Base-by-base conservation (phyloP, 2,113 vertebrate species). In the Tor tambroides region DNA sequence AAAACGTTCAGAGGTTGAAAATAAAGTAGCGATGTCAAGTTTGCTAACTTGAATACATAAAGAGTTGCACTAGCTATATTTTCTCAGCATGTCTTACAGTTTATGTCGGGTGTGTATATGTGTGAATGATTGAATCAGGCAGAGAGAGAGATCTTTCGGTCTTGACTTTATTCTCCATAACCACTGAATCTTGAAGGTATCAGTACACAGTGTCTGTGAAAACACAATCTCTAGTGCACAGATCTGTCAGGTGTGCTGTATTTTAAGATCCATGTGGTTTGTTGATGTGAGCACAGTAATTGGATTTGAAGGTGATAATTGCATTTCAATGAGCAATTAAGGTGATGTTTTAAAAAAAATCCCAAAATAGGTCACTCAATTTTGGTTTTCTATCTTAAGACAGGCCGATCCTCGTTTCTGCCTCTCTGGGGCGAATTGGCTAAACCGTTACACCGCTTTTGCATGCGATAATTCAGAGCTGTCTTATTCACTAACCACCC, bases 271-370 rank as follows among this genome's bases (percentile, higher is more conserved):
- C 51, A 56, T n/a, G 38, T 61, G 32, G 38, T 41, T 80, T 80
- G 32, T 80, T 28, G 56, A 80, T 9, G 84, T 80, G 12, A 59
- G n/a, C 38, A 35, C 77, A 59, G 63, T 88, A 80, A 85, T 77
- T 61, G 56, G 4, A 21, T 67, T 19, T 80, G 88, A 84, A 38
- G n/a, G 63, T 26, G 63, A 76, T 89, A 90, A 92, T 91, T 91
- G 90, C 54, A 87, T 91, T 88, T 81, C 86, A 83, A 90, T 89
- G 84, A 85, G 79, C 78, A 49, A 92, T 87, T 88, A 80, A 88
- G 85, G 88, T 84, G 87, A 77, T 63, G 88, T 89, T 71, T 77
- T 67, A 83, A 35, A 69, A 76, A 84, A 90, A 75, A 80, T 77
- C 83, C 49, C 51, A 85, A 86, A 89, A 59, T 85, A 81, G 76